Evolutionary conservation across 2,888 invertebrate genomes (phyloP).

Genomic region (Archips crataeganus): DNA sequence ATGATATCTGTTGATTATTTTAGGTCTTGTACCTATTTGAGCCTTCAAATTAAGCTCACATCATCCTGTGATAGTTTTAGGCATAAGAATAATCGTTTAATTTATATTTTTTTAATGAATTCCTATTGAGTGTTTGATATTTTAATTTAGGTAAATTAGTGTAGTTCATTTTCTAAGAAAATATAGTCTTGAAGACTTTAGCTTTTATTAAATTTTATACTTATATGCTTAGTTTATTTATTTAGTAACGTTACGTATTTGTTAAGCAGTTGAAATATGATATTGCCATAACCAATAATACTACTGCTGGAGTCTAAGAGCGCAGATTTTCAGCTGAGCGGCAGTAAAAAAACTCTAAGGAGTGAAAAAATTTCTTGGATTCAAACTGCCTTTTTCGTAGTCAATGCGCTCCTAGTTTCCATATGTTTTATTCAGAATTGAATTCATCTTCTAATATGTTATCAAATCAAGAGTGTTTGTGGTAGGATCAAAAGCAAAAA

Average conservation of each 20-base stretch:
- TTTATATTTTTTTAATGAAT: slow-evolving; percentile 32
- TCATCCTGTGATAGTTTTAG: slow-evolving; percentile 71
- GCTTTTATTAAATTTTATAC: slow-evolving; percentile 5
- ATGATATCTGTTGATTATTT: slow-evolving; percentile 10
- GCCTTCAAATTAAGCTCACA: slow-evolving; percentile 60
- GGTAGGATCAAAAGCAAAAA: not conserved
- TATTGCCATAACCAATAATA: not conserved
- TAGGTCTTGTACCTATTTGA: slow-evolving; percentile 25
- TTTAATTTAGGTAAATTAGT: not conserved
- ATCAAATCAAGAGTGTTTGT: not conserved
- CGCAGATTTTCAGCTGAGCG: too few species aligned
- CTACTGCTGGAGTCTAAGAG: too few species aligned
- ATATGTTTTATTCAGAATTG: not conserved
- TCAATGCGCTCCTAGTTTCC: not conserved
- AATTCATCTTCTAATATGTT: not conserved
- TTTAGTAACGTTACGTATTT: not conserved
- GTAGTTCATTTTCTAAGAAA: not conserved
- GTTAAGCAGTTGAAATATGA: not conserved
- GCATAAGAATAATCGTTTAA: slow-evolving; percentile 43
- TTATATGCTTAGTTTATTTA: not conserved
- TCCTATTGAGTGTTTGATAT: slow-evolving; percentile 11
- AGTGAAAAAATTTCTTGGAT: not conserved
- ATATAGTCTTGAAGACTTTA: slow-evolving; percentile 16
- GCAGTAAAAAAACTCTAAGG: too few species aligned
- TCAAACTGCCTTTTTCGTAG: not conserved